Evolutionary conservation across 2,888 invertebrate species (phyloP).

Genomic region (Agrotis ipsilon): DNA sequence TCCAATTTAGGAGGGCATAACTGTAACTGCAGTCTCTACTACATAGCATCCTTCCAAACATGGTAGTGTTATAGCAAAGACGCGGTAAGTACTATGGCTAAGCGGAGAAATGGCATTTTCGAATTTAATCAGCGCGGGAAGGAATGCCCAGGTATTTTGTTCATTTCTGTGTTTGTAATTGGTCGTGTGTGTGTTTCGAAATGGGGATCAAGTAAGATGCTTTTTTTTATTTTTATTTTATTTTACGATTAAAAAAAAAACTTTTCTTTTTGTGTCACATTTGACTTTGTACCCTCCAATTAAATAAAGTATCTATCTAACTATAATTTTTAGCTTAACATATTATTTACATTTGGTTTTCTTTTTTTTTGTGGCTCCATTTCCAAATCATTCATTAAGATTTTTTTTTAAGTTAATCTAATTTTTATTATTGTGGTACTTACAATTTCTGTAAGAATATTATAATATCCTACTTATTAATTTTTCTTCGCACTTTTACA

Average conservation of each 20-base stretch:
- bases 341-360: too few species aligned
- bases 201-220: conserved; percentile 75
- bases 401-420: too few species aligned
- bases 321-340: too few species aligned
- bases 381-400: too few species aligned
- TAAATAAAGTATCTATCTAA: too few species aligned
- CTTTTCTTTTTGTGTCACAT: background rate
- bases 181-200: conserved; percentile 61
- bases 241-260: background rate
- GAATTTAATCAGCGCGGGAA: conserved; percentile 72
- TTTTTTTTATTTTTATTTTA: conserved; percentile 11
- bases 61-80: conserved; percentile 66
- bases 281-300: background rate
- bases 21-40: conserved; percentile 52
- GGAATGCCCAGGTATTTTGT: conserved; percentile 72
- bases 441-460: background rate
- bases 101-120: conserved; percentile 73
- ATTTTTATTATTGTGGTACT: too few species aligned
- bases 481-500: conserved; percentile 6
- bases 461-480: too few species aligned
- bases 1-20: conserved; percentile 69
- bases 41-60: conserved; percentile 60
- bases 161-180: conserved; percentile 68
- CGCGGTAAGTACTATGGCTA: conserved; percentile 62
- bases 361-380: too few species aligned